Evolutionary conservation across 2,888 invertebrate species (phyloP).

Genomic region (Trachelus iudaicus): DNA sequence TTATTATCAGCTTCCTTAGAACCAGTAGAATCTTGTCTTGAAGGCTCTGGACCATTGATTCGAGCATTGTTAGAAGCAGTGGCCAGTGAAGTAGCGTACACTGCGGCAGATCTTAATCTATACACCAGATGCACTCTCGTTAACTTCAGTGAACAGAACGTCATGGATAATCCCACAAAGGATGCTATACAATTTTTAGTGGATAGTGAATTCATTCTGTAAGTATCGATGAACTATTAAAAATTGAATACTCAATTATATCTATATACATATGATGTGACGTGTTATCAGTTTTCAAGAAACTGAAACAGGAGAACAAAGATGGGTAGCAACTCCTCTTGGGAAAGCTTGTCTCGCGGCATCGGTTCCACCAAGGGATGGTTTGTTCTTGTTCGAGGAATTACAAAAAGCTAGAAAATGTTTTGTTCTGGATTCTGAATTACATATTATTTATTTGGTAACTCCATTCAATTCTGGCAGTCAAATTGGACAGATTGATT

Average conservation of each 20-base stretch:
- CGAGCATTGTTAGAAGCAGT: constrained; percentile 84
- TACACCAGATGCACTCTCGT: constrained; percentile 85
- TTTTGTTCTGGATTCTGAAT: constrained; percentile 92
- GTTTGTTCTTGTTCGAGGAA: constrained; percentile 88
- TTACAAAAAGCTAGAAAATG: constrained; percentile 89
- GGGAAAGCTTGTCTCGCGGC: constrained; percentile 94
- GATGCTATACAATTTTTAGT: constrained; percentile 78
- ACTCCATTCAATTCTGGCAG: constrained; percentile 92
- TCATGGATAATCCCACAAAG: constrained; percentile 64
- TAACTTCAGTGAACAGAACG: constrained; percentile 37
- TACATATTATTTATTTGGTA: constrained; percentile 95
- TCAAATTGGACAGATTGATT: constrained; percentile 81
- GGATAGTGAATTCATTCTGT: constrained; percentile 83
- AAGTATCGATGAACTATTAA: constrained; percentile 16
- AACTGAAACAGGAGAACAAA: constrained; percentile 65
- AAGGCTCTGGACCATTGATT: constrained; percentile 77
- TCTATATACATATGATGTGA: constrained; percentile 1
- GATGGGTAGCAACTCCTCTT: constrained; percentile 83
- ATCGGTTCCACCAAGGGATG: constrained; percentile 95
- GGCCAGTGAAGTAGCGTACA: constrained; percentile 85
- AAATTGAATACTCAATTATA: constrained; percentile 2
- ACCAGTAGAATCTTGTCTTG: constrained; percentile 86
- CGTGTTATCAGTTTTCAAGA: constrained; percentile 65
- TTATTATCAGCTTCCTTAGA: constrained; percentile 77
- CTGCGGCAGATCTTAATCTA: constrained; percentile 76